Conservation (phyloP, 2,113 vertebrate genomes). For the Notechis scutatus region DNA sequence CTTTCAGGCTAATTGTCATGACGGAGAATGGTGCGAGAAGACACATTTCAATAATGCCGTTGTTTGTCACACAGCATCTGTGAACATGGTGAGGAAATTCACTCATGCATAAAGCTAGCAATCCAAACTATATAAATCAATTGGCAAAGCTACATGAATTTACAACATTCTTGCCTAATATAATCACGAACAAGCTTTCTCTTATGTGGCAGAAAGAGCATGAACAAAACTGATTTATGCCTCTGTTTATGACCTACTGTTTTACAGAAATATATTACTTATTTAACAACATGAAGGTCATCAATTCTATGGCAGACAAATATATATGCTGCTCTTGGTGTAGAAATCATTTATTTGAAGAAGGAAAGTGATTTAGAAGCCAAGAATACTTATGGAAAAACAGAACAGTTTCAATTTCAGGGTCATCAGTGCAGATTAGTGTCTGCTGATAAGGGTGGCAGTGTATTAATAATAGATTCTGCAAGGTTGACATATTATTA, state of each 20-base stretch:
- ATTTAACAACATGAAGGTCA: constrained; percentile 28
- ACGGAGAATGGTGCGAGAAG: neutral
- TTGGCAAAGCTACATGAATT: neutral
- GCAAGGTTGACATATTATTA: constrained; percentile 51
- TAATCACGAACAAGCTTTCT: neutral
- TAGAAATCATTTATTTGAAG: constrained; percentile 12
- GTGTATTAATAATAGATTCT: constrained; percentile 65
- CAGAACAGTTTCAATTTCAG: constrained; percentile 48
- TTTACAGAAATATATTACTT: constrained; percentile 25
- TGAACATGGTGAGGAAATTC: neutral
- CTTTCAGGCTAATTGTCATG: neutral
- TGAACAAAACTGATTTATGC: neutral
- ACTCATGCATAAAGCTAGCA: neutral
- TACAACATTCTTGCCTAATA: neutral
- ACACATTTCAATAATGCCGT: neutral
- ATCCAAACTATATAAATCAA: rapidly evolving
- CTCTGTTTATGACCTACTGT: neutral
- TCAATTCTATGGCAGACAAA: neutral
- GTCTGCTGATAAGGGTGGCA: constrained; percentile 55
- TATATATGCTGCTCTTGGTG: neutral
- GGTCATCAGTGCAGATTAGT: constrained; percentile 22
- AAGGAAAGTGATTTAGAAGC: constrained; percentile 37
- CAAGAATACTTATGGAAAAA: constrained; percentile 42
- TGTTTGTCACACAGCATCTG: neutral
- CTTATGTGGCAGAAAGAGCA: neutral